Percentiles rank a stretch among this genome's conserved stretches.
phyloP scores from a whole-genome alignment of 2,113 vertebrate genomes.

The Antechinus stuartii region DNA sequence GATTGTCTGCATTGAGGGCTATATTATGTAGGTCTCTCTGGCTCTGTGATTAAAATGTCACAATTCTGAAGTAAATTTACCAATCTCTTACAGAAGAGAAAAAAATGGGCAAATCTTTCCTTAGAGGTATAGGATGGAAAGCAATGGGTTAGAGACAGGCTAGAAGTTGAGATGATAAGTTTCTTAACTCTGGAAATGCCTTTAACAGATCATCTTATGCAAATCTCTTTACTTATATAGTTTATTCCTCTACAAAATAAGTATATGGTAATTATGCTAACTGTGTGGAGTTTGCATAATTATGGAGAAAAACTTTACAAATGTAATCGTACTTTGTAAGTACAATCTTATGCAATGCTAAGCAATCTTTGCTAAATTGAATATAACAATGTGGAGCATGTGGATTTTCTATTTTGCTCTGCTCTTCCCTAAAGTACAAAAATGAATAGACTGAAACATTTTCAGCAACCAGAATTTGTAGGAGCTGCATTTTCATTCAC shows the following conservation, averaged over 20 bases:
- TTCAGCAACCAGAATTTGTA: neutral
- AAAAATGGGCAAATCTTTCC: neutral
- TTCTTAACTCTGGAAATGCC: neutral
- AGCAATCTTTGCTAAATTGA: neutral
- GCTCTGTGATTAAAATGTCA: neutral
- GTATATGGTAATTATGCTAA: neutral
- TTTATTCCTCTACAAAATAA: neutral
- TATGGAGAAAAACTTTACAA: neutral
- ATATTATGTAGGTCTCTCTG: neutral
- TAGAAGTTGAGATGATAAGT: neutral
- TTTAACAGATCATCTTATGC: neutral
- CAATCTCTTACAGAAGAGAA: neutral
- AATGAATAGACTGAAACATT: neutral
- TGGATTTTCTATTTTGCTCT: neutral
- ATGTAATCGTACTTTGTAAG: neutral
- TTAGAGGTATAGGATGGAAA: neutral
- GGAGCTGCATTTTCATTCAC: neutral
- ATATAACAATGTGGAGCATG: neutral
- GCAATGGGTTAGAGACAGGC: neutral
- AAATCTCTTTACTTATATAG: neutral
- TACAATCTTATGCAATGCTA: neutral
- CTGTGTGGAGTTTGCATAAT: neutral
- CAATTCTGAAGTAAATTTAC: neutral
- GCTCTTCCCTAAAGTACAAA: neutral
- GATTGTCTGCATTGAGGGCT: neutral